A percentile compares a stretch with the other conserved stretches of the same genome.
phyloP scores from a whole-genome alignment of 2,888 invertebrate genomes.

The Camponotus fellah region DNA sequence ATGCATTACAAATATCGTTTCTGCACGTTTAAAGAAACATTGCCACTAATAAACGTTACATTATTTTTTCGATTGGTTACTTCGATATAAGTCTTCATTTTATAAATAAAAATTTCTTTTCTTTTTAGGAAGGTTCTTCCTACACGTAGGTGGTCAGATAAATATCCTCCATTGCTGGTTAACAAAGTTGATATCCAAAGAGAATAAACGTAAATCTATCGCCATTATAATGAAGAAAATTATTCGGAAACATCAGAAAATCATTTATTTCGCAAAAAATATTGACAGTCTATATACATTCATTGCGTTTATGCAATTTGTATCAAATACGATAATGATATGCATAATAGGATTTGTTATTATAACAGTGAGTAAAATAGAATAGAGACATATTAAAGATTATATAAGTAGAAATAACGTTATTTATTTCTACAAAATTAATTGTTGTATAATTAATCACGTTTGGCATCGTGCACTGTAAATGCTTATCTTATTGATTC shows the following conservation, averaged over 20 bases:
- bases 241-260: constrained; percentile 44
- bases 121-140: constrained; percentile 15
- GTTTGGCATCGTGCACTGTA: no score
- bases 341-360: constrained; percentile 35
- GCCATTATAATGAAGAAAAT: not conserved
- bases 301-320: constrained; percentile 52
- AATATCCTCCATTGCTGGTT: constrained; percentile 9
- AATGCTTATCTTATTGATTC: not conserved
- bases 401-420: not conserved
- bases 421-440: constrained; percentile 17
- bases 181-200: not conserved
- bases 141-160: constrained; percentile 19
- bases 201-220: not conserved
- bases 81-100: not conserved
- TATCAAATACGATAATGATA: constrained; percentile 18
- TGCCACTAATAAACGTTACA: no score
- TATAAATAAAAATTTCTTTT: constrained; percentile 19
- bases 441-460: not conserved
- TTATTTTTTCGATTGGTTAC: no score
- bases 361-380: constrained; percentile 13
- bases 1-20: no score
- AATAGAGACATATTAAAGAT: constrained; percentile 15
- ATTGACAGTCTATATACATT: constrained; percentile 58
- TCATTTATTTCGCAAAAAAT: constrained; percentile 54
- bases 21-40: no score